phyloP scores from a whole-genome alignment of 1,140 invertebrate species.

The Drosophila tsacasi region DNA sequence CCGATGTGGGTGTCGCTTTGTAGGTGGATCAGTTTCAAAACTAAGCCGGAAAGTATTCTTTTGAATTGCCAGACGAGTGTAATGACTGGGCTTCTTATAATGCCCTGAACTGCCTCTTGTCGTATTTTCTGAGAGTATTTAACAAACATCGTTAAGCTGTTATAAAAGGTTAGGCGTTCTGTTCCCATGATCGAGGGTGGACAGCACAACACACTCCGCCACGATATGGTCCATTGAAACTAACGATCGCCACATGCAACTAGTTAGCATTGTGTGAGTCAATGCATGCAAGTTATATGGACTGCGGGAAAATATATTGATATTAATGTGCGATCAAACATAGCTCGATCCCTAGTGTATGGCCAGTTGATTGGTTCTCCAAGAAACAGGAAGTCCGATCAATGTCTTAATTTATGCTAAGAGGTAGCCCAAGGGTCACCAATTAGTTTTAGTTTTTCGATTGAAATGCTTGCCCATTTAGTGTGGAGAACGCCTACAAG shows the following conservation, averaged over 20 bases:
- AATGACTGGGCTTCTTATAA: neutral
- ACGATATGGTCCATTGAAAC: constrained; percentile 64
- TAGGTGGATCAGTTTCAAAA: constrained; percentile 15
- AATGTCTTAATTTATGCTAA: constrained; percentile 57
- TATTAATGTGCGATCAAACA: constrained; percentile 73
- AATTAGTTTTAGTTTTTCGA: constrained; percentile 73
- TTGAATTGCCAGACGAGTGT: constrained; percentile 5
- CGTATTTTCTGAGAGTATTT: constrained; percentile 6
- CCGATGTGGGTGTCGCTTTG: constrained; percentile 10
- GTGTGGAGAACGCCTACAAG: constrained; percentile 64
- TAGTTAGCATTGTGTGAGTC: constrained; percentile 48
- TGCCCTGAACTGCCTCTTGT: constrained; percentile 2
- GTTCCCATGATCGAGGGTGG: constrained; percentile 11
- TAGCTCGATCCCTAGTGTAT: constrained; percentile 8
- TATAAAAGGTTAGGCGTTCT: constrained; percentile 4
- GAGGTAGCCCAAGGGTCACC: constrained; percentile 46
- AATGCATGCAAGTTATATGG: neutral
- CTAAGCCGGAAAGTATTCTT: neutral
- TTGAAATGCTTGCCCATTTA: constrained; percentile 57
- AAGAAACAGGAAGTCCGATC: constrained; percentile 64
- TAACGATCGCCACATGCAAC: constrained; percentile 76
- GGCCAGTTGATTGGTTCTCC: constrained; percentile 53
- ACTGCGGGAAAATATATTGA: constrained; percentile 49
- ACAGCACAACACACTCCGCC: constrained; percentile 6
- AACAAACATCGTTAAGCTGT: constrained; percentile 20